Percentiles rank a stretch among this genome's conserved stretches.
These are phyloP conservation scores for Oreochromis mossambicus DNA, from an alignment of 2,797 vertebrate species.

Conservation along the genomic window DNA sequence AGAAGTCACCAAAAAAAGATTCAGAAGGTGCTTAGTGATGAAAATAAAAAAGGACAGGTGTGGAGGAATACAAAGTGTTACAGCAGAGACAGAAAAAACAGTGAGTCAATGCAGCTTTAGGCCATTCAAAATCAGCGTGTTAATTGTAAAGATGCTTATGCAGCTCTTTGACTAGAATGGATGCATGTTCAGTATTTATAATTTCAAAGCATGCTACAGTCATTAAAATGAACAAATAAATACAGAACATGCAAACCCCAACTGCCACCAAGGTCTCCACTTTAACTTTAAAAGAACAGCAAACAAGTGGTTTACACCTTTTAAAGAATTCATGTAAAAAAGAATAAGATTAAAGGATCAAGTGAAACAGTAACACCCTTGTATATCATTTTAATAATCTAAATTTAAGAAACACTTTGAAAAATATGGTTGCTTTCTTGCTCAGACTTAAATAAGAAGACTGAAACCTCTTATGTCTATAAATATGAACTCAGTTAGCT, in stretches of 20 bases:
- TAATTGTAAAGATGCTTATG: background rate
- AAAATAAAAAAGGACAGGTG: slow-evolving; percentile 29
- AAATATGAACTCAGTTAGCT: background rate
- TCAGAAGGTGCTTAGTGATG: slow-evolving; percentile 21
- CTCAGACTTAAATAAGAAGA: background rate
- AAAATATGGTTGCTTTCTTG: background rate
- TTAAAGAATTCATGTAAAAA: slow-evolving; percentile 13
- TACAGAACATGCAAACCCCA: background rate
- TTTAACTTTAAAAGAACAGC: background rate
- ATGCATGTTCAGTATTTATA: background rate
- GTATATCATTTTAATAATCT: background rate
- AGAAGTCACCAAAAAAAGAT: slow-evolving; percentile 23
- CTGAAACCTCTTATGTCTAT: background rate
- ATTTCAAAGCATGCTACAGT: background rate
- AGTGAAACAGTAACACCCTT: background rate
- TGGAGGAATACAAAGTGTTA: slow-evolving; percentile 47
- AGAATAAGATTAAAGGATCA: slow-evolving; percentile 12
- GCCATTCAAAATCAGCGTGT: background rate
- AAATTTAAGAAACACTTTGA: background rate
- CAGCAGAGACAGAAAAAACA: slow-evolving; percentile 38
- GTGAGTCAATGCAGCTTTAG: background rate
- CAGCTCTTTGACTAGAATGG: background rate
- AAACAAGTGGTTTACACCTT: background rate
- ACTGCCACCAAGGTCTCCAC: background rate
- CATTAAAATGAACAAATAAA: background rate